Evolutionary conservation across 2,888 invertebrate species (phyloP).

Genomic region (Nephrotoma guestfalica): DNA sequence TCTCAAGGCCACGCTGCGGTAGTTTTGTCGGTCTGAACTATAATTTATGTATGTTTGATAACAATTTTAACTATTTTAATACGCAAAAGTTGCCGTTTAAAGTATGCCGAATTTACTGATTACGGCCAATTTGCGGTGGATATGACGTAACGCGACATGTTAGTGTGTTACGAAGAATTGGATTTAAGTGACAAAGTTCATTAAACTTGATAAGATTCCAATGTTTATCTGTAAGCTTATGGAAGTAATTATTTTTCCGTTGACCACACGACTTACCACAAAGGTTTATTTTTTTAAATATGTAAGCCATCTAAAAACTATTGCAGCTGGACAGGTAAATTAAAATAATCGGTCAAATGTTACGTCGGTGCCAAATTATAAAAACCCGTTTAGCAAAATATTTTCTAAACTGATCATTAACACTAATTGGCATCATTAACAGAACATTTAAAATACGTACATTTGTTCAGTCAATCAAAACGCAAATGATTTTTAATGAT

Average conservation of each 20-base stretch:
- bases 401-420: background rate
- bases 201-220: background rate
- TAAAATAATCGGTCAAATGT: background rate
- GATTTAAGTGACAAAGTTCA: background rate
- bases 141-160: background rate
- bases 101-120: background rate
- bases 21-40: background rate
- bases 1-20: background rate
- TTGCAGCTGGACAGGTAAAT: background rate
- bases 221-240: background rate
- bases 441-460: background rate
- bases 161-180: background rate
- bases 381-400: background rate
- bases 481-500: background rate
- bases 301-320: background rate
- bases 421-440: background rate
- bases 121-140: background rate
- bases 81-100: background rate
- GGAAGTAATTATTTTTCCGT: background rate
- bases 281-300: background rate
- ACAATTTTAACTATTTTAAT: background rate
- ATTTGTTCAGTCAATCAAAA: background rate
- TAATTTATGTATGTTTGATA: background rate
- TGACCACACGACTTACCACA: background rate
- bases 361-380: background rate